Conservation (phyloP, 2,888 invertebrate species). For the Polietes domitor region DNA sequence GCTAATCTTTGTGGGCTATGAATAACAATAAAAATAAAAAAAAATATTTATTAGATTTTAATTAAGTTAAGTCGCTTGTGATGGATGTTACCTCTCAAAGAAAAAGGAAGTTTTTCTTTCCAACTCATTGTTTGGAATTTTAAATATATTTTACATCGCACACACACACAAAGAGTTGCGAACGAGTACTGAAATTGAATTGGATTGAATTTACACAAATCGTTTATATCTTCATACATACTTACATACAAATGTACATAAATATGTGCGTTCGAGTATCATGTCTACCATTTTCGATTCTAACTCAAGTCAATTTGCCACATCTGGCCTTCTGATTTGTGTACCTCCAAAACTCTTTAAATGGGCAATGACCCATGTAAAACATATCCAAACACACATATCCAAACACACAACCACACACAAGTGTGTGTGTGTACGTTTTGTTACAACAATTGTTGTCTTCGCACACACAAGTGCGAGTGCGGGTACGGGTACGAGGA, state of each 20-base stretch:
- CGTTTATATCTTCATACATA: not conserved
- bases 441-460: constrained; percentile 22
- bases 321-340: constrained; percentile 32
- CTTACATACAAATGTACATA: not conserved
- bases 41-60: constrained; percentile 9
- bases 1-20: not conserved
- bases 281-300: not conserved
- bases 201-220: constrained; percentile 1
- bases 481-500: not conserved
- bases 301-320: constrained; percentile 15
- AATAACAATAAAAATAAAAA: not conserved
- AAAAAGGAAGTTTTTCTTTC: constrained; percentile 21
- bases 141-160: not conserved
- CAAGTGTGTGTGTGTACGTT: too few relatives aligned
- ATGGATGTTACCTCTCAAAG: not conserved
- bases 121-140: not conserved
- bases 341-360: constrained; percentile 24
- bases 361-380: constrained; percentile 41
- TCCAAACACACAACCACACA: too few relatives aligned
- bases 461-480: not conserved
- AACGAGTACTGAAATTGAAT: not conserved
- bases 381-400: not conserved
- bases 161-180: not conserved
- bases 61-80: too few relatives aligned
- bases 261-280: not conserved